Evolutionary conservation across 2,888 invertebrate genomes (phyloP).

Genomic region (Leucania comma): DNA sequence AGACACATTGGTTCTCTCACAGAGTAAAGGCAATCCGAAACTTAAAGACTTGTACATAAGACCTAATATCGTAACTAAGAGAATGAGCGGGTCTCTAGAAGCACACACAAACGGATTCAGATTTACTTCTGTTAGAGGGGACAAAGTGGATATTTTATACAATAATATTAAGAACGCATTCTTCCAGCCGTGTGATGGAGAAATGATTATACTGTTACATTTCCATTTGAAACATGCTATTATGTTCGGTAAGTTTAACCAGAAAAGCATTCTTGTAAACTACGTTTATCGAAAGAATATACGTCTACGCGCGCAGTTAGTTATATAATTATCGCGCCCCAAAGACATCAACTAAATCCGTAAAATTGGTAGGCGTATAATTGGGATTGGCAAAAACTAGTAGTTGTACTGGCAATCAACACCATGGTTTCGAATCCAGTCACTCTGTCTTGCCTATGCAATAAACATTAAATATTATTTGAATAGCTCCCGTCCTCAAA

Average conservation of each 20-base stretch:
- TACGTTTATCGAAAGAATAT: too few relatives aligned
- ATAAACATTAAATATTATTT: too few relatives aligned
- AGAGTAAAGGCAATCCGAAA: constrained; percentile 99
- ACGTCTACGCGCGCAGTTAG: too few relatives aligned
- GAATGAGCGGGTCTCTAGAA: constrained; percentile 98
- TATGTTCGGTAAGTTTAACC: constrained; percentile 95
- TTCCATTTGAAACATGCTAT: constrained; percentile 99
- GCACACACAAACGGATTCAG: constrained; percentile 99
- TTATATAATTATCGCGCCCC: too few relatives aligned
- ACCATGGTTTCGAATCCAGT: too few relatives aligned
- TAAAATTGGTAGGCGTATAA: too few relatives aligned
- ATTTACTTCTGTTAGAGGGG: constrained; percentile 99
- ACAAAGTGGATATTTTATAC: constrained; percentile 99
- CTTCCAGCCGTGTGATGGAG: constrained; percentile 99
- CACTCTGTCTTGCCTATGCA: too few relatives aligned
- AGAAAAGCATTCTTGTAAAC: not conserved
- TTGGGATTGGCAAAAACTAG: too few relatives aligned
- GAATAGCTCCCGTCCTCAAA: not conserved
- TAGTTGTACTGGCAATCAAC: too few relatives aligned
- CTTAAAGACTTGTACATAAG: constrained; percentile 99
- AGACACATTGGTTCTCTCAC: constrained; percentile 97
- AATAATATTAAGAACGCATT: constrained; percentile 99
- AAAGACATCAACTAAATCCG: too few relatives aligned
- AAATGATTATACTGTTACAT: constrained; percentile 99
- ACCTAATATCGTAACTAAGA: constrained; percentile 99